Conservation (phyloP, 1,140 invertebrate species). For the Phthorimaea operculella region DNA sequence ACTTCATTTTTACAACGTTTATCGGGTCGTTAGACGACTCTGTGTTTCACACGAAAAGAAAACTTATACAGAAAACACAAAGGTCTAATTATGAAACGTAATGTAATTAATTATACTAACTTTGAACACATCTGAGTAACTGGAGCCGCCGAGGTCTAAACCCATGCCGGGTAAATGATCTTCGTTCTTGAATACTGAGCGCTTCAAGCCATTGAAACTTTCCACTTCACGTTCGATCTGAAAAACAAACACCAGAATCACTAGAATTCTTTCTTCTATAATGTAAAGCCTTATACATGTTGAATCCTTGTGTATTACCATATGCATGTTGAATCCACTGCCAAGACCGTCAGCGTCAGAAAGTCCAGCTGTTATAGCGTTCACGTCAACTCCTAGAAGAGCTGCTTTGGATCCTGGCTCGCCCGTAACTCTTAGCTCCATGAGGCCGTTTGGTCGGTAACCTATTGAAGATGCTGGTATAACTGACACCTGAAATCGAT, state of each 20-base stretch:
- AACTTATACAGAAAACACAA: too few species aligned
- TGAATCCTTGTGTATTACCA: conserved; percentile 21
- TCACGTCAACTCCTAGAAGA: conserved; percentile 32
- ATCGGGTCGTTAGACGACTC: too few species aligned
- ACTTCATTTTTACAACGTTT: too few species aligned
- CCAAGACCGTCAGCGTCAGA: conserved; percentile 33
- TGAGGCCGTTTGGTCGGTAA: conserved; percentile 39
- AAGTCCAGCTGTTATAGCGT: conserved; percentile 31
- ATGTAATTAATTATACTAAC: conserved; percentile 34
- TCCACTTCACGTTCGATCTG: conserved; percentile 61
- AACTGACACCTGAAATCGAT: conserved; percentile 30
- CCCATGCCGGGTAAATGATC: conserved; percentile 44
- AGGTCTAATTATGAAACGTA: background rate
- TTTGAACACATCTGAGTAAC: conserved; percentile 45
- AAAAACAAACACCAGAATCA: conserved; percentile 13
- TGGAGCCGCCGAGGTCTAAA: conserved; percentile 44
- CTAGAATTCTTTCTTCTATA: background rate
- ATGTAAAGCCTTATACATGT: background rate
- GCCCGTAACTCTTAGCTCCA: conserved; percentile 40
- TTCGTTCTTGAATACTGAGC: conserved; percentile 56
- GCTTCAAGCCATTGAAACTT: conserved; percentile 51
- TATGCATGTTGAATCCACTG: conserved; percentile 42
- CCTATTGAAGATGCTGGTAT: conserved; percentile 25
- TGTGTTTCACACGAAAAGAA: too few species aligned
- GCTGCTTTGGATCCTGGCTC: conserved; percentile 37